Evolutionary conservation across 2,888 invertebrate species (phyloP).

Genomic region (Rugalucina vietnamica): DNA sequence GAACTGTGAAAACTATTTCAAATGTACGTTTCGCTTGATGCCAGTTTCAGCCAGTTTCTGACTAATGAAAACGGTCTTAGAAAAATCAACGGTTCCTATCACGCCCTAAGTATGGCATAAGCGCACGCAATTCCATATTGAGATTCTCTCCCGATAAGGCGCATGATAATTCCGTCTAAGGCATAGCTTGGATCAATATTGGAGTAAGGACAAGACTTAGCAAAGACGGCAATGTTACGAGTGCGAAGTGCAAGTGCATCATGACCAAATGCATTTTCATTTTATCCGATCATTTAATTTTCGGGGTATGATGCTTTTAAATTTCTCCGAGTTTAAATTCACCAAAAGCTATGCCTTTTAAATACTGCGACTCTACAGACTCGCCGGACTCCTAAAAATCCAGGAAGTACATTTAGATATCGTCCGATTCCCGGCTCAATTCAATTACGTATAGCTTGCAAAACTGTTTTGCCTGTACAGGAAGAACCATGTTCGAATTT

Average conservation of each 20-base stretch:
- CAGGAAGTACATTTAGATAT: not conserved
- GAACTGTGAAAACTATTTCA: not conserved
- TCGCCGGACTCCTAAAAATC: not conserved
- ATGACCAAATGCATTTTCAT: not conserved
- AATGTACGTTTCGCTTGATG: not conserved
- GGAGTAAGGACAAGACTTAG: not conserved
- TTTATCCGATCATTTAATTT: not conserved
- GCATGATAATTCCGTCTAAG: not conserved
- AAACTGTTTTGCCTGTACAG: not conserved
- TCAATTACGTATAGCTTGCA: slow-evolving; percentile 10
- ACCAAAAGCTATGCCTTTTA: not conserved
- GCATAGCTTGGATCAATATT: not conserved
- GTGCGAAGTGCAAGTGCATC: not conserved
- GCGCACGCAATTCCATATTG: too few species aligned
- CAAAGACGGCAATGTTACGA: not conserved
- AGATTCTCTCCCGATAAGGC: too few species aligned
- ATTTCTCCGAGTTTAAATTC: not conserved
- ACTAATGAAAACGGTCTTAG: not conserved
- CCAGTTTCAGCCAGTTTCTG: not conserved
- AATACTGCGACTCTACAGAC: not conserved
- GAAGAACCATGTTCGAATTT: not conserved
- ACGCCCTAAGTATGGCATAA: not conserved
- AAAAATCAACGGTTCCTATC: not conserved
- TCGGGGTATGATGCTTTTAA: not conserved
- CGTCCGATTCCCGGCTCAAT: not conserved